Percentiles rank a stretch among this genome's conserved stretches.
Conservation (phyloP, 2,113 vertebrate species). For the Cephalopterus ornatus region DNA sequence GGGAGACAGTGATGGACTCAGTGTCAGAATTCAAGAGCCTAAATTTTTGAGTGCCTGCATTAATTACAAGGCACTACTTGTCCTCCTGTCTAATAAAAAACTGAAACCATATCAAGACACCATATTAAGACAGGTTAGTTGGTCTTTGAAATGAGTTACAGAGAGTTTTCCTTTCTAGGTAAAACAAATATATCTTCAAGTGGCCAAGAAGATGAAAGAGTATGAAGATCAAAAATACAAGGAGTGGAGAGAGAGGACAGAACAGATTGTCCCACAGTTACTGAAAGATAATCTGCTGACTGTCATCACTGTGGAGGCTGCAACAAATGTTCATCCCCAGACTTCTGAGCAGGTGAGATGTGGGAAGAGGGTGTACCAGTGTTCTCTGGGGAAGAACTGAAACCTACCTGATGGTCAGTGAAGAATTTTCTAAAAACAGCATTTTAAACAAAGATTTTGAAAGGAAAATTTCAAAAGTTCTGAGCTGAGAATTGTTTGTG, state of each 20-base stretch:
- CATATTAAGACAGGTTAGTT: background rate
- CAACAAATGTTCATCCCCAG: background rate
- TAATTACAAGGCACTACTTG: background rate
- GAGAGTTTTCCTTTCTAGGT: constrained; percentile 70
- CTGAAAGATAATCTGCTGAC: constrained; percentile 81
- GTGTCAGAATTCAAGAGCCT: background rate
- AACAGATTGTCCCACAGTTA: constrained; percentile 69
- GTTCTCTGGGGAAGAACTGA: background rate
- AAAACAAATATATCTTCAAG: constrained; percentile 78
- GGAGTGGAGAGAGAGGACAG: constrained; percentile 73
- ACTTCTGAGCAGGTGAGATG: constrained; percentile 41
- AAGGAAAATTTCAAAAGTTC: background rate
- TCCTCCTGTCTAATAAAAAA: background rate
- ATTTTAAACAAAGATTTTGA: background rate
- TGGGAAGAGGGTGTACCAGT: background rate
- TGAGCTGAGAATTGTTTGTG: background rate
- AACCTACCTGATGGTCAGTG: background rate
- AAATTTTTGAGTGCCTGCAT: background rate
- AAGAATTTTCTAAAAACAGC: background rate
- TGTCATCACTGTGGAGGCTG: background rate
- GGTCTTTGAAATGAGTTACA: background rate
- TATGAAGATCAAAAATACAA: constrained; percentile 80
- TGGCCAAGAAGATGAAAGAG: constrained; percentile 75
- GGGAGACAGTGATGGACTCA: background rate
- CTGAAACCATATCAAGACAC: background rate